These are phyloP conservation scores for Dynastes hyllus DNA, from an alignment of 2,888 invertebrate genomes.

Conservation along the genomic window DNA sequence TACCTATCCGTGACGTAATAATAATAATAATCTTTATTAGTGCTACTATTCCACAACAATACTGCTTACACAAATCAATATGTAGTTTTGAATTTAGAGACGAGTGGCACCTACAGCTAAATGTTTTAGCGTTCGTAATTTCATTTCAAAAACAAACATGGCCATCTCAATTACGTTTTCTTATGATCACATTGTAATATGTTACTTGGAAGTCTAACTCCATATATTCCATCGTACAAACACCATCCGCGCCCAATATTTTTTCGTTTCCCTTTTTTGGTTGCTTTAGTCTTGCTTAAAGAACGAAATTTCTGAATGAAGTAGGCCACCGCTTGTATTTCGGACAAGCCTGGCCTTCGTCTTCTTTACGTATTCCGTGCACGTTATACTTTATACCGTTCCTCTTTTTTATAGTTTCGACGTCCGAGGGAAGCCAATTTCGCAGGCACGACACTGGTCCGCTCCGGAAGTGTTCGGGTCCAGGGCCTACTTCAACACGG, in stretches of 20 bases:
- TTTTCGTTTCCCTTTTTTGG: not conserved
- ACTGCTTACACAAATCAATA: too few relatives aligned
- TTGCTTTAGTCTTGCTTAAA: not conserved
- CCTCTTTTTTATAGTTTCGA: conserved; percentile 81
- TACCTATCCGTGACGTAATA: too few relatives aligned
- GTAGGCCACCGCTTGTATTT: not conserved
- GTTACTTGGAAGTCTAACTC: too few relatives aligned
- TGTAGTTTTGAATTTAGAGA: too few relatives aligned
- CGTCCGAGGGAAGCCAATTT: conserved; percentile 87
- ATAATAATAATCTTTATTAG: too few relatives aligned
- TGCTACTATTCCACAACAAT: too few relatives aligned
- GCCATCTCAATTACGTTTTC: too few relatives aligned
- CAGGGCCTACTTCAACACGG: conserved; percentile 87
- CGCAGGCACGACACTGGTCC: conserved; percentile 88
- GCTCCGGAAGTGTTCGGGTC: conserved; percentile 89
- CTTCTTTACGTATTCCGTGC: conserved; percentile 22
- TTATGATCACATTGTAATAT: too few relatives aligned
- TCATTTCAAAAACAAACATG: too few relatives aligned
- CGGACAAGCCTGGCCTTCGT: not conserved
- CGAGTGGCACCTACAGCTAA: too few relatives aligned
- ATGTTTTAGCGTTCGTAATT: too few relatives aligned
- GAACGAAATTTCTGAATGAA: not conserved
- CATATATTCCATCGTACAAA: not conserved
- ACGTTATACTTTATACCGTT: conserved; percentile 36
- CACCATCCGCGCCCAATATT: not conserved